A percentile compares a stretch with the other conserved stretches of the same genome.
phyloP scores from a whole-genome alignment of 2,113 vertebrate species.

The Apteryx mantelli region DNA sequence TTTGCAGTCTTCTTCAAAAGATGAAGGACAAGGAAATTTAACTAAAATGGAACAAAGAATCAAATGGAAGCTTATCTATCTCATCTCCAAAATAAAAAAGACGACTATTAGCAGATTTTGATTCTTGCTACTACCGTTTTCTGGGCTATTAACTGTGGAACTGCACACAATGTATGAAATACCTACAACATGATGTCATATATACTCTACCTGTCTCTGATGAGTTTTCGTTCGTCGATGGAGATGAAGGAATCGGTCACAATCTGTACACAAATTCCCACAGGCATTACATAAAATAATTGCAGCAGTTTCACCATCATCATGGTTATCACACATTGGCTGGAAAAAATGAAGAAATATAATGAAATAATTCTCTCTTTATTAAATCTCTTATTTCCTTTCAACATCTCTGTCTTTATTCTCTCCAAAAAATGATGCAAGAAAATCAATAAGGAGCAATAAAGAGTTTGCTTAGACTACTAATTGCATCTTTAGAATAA shows the following conservation, averaged over 20 bases:
- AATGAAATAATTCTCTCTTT: background rate
- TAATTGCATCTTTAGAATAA: background rate
- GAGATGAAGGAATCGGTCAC: slow-evolving; percentile 97
- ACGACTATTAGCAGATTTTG: background rate
- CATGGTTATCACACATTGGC: slow-evolving; percentile 99
- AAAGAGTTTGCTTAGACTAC: background rate
- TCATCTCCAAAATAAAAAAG: background rate
- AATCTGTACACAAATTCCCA: slow-evolving; percentile 97
- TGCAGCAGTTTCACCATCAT: slow-evolving; percentile 96
- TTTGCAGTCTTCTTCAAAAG: background rate
- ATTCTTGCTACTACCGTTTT: background rate
- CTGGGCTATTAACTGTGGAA: background rate
- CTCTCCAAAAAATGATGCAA: background rate
- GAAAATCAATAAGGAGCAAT: background rate
- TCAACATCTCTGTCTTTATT: background rate
- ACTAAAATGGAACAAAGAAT: background rate
- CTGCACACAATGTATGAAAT: background rate
- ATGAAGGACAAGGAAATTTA: background rate
- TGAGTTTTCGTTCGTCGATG: slow-evolving; percentile 97
- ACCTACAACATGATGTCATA: fast-evolving
- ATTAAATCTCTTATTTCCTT: background rate
- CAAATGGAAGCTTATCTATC: background rate
- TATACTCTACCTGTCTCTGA: slow-evolving; percentile 90
- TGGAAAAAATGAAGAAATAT: slow-evolving; percentile 40
- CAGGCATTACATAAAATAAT: slow-evolving; percentile 97